Conservation (phyloP, 2,113 vertebrate genomes). For the Phoenicopterus ruber region DNA sequence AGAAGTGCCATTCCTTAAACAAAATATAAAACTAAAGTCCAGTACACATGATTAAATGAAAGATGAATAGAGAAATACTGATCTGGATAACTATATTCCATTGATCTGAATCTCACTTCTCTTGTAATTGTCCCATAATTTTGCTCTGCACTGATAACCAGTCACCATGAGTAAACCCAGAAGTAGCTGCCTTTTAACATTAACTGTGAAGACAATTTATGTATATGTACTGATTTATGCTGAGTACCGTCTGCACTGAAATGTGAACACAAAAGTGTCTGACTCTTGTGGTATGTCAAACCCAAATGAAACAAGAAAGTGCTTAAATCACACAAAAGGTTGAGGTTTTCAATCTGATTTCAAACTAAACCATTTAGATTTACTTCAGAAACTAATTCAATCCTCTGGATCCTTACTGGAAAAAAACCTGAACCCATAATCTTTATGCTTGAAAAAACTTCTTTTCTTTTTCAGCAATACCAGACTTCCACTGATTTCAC, state of each 20-base stretch:
- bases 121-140: neutral
- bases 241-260: neutral
- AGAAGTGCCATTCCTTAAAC: neutral
- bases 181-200: neutral
- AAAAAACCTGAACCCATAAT: neutral
- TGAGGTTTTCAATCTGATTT: neutral
- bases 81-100: neutral
- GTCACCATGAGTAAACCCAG: neutral
- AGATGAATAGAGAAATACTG: neutral
- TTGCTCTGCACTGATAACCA: neutral
- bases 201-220: neutral
- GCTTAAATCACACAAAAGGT: neutral
- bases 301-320: neutral
- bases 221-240: neutral
- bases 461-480: neutral
- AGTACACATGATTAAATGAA: neutral
- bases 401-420: neutral
- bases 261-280: neutral
- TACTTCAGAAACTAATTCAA: neutral
- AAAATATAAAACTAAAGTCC: neutral
- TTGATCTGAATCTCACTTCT: neutral
- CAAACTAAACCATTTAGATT: neutral
- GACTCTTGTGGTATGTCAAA: neutral
- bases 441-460: neutral
- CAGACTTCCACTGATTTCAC: neutral